Conservation (phyloP, 2,888 invertebrate species). For the Tinea trinotella region DNA sequence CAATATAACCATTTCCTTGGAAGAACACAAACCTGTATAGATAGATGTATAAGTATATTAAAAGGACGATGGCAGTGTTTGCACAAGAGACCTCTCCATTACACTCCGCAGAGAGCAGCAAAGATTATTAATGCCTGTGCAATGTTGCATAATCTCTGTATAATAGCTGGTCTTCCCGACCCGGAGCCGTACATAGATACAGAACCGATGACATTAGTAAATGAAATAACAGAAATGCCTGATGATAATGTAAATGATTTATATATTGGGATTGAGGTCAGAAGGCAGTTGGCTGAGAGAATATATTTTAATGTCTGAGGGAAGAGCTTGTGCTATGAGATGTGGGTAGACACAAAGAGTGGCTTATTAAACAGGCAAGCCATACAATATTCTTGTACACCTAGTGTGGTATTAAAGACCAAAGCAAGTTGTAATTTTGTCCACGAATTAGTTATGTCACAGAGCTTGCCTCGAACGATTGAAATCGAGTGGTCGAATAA, state of each 20-base stretch:
- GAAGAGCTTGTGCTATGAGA: too few relatives aligned
- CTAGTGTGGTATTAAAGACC: too few relatives aligned
- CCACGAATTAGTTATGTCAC: too few relatives aligned
- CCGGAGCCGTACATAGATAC: conserved; percentile 33
- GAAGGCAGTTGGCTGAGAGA: conserved; percentile 41
- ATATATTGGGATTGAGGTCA: conserved; percentile 42
- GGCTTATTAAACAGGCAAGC: too few relatives aligned
- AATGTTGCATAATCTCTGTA: conserved; percentile 40
- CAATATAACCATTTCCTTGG: conserved; percentile 45
- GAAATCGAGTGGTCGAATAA: too few relatives aligned
- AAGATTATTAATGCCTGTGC: conserved; percentile 50
- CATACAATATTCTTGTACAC: too few relatives aligned
- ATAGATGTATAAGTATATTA: conserved; percentile 38
- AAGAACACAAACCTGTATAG: conserved; percentile 38
- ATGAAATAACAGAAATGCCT: conserved; percentile 38
- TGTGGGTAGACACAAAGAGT: too few relatives aligned
- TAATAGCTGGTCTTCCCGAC: conserved; percentile 35
- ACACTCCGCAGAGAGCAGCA: conserved; percentile 42
- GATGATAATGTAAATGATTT: conserved; percentile 45
- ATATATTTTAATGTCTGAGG: conserved; percentile 43
- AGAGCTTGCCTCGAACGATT: too few relatives aligned
- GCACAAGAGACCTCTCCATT: conserved; percentile 39
- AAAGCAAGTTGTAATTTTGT: too few relatives aligned
- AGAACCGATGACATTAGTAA: conserved; percentile 31
- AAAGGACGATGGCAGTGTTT: conserved; percentile 46